Conservation (phyloP, 2,888 invertebrate species). For the Galerucella pusilla region DNA sequence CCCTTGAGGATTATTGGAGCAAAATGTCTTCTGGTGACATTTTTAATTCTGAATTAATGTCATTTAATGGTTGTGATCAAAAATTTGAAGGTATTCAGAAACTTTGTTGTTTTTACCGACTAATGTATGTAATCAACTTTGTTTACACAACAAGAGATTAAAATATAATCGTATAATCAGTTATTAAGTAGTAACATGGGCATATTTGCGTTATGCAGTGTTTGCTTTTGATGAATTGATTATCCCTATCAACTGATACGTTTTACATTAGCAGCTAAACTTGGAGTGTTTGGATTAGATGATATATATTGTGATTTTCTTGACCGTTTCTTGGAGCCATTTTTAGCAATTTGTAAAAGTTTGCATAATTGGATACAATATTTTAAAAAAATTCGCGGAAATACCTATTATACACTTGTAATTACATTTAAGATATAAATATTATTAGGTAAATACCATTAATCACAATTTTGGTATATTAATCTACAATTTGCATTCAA, state of each 20-base stretch:
- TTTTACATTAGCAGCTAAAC: neutral
- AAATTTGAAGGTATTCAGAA: neutral
- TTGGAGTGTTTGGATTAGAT: neutral
- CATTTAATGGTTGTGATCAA: neutral
- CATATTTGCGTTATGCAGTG: neutral
- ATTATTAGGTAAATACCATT: neutral
- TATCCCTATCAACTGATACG: neutral
- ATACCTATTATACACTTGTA: neutral
- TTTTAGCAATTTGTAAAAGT: neutral
- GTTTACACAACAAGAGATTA: conserved; percentile 4
- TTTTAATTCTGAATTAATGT: neutral
- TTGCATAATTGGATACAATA: neutral
- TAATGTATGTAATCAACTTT: neutral
- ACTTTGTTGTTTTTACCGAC: neutral
- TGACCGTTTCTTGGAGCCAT: neutral
- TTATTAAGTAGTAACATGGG: neutral
- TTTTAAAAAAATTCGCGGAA: neutral
- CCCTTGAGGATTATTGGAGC: no score
- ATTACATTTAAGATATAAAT: neutral
- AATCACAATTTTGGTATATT: neutral
- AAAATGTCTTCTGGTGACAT: no score
- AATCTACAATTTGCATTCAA: neutral
- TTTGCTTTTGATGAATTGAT: neutral
- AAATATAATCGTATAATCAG: neutral
- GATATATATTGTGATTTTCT: neutral